Evolutionary conservation across 2,888 invertebrate species (phyloP).

Genomic region (Netelia inedita): DNA sequence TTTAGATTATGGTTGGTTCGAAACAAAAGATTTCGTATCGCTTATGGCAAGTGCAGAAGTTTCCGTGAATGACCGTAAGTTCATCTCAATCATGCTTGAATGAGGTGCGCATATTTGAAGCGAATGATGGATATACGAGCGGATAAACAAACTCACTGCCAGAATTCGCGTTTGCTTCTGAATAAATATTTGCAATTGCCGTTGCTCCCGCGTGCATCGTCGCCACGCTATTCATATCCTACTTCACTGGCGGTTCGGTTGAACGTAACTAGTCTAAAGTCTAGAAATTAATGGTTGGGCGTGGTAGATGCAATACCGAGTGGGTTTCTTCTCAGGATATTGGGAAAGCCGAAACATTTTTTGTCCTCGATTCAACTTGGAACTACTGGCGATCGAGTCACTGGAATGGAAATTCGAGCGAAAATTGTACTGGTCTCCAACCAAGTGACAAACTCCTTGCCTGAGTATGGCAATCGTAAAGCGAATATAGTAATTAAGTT

Average conservation of each 20-base stretch:
- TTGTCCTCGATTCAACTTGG: not conserved
- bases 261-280: constrained; percentile 20
- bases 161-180: constrained; percentile 75
- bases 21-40: constrained; percentile 2
- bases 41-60: not conserved
- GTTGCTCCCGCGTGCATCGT: constrained; percentile 64
- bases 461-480: no score
- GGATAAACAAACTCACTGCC: constrained; percentile 76
- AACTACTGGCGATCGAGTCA: not conserved
- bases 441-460: not conserved
- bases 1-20: not conserved
- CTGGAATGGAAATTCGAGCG: not conserved
- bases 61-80: constrained; percentile 41
- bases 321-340: constrained; percentile 14
- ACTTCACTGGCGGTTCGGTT: constrained; percentile 20
- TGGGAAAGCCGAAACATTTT: constrained; percentile 28
- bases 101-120: constrained; percentile 69
- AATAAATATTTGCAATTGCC: constrained; percentile 80
- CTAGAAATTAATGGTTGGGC: constrained; percentile 31
- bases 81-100: constrained; percentile 59
- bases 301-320: constrained; percentile 2
- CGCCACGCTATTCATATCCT: constrained; percentile 78
- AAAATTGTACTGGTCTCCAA: constrained; percentile 19
- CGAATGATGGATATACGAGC: constrained; percentile 79
- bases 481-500: no score